These are phyloP conservation scores for Strigamia transsilvanica DNA, from an alignment of 2,888 invertebrate species.

Conservation along the genomic window DNA sequence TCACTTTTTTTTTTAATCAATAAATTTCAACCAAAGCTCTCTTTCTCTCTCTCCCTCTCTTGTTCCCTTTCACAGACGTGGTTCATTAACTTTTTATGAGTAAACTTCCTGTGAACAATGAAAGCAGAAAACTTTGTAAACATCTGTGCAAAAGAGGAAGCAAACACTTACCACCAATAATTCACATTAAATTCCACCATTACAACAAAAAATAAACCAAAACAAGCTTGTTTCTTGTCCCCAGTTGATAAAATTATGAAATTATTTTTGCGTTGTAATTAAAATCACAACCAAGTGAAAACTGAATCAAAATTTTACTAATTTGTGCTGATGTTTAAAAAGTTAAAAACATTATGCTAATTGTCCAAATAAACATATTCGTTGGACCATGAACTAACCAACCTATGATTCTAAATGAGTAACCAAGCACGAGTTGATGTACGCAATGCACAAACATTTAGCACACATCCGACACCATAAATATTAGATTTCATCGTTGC, in stretches of 20 bases:
- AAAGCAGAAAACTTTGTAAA: conserved; percentile 37
- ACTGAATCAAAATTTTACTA: no score
- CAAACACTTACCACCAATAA: background rate
- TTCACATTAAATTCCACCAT: background rate
- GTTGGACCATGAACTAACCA: background rate
- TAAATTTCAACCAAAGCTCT: background rate
- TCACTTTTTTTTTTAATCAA: conserved; percentile 7
- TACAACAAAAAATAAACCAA: background rate
- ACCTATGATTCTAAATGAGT: background rate
- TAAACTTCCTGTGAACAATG: conserved; percentile 20
- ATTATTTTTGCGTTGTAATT: no score
- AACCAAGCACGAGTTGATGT: background rate
- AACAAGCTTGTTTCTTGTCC: no score
- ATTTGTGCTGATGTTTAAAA: no score
- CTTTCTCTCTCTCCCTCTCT: background rate
- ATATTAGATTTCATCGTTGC: conserved; percentile 3
- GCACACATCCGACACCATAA: conserved; percentile 11
- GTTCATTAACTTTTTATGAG: conserved; percentile 33
- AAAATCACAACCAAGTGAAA: no score
- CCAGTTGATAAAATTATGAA: no score
- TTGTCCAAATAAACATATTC: background rate
- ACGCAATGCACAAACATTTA: conserved; percentile 20
- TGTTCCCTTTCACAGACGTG: background rate
- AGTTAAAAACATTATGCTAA: conserved; percentile 7
- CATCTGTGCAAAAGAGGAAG: background rate